Evolutionary conservation across 2,797 vertebrate genomes (phyloP).

Genomic region (Megaceryle alcyon): DNA sequence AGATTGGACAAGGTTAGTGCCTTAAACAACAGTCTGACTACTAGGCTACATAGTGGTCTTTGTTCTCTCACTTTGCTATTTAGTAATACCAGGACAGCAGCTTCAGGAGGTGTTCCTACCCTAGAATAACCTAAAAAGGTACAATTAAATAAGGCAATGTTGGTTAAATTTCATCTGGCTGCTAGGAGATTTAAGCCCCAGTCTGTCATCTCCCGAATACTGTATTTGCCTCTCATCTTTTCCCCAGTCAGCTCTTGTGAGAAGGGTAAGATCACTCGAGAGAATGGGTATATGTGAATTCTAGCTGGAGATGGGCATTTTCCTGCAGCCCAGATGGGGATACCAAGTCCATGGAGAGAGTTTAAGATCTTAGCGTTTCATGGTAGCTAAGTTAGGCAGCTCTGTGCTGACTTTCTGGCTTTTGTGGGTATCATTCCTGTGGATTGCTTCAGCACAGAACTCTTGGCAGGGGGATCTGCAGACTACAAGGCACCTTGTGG

Average conservation of each 20-base stretch:
- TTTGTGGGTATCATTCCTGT: slow-evolving; percentile 48
- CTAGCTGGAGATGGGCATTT: not conserved
- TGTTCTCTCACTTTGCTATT: not conserved
- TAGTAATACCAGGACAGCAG: not conserved
- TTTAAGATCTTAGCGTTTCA: not conserved
- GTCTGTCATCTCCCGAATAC: not conserved
- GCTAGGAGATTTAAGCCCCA: not conserved
- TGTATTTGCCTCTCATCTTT: not conserved
- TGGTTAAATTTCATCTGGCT: not conserved
- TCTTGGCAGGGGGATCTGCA: slow-evolving; percentile 39
- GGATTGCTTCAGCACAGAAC: slow-evolving; percentile 27
- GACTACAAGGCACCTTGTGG: slow-evolving; percentile 41
- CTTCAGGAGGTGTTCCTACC: not conserved
- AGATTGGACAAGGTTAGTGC: not conserved
- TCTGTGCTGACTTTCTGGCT: slow-evolving; percentile 4
- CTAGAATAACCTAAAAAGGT: not conserved
- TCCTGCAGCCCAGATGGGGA: not conserved
- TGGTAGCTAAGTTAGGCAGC: not conserved
- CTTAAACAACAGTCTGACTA: not conserved
- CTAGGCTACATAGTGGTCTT: not conserved
- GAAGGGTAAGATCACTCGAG: not conserved
- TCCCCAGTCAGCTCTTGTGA: not conserved
- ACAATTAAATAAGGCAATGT: not conserved
- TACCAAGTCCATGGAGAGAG: not conserved
- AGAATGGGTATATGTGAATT: not conserved